Evolutionary conservation across 2,113 vertebrate species (phyloP).

Genomic region (Scolopax mira): DNA sequence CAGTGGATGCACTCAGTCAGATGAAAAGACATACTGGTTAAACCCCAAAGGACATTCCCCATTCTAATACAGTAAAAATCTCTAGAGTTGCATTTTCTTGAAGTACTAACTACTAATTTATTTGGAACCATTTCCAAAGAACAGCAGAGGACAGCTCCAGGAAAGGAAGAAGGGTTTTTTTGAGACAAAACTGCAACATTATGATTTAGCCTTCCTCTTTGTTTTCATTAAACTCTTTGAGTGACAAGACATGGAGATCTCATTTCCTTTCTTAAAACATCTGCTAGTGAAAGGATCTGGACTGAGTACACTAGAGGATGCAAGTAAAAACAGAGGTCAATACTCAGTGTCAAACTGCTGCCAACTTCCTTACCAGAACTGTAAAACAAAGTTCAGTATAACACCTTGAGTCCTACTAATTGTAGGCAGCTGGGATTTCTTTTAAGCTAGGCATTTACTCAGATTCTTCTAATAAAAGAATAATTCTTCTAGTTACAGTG

Average conservation of each 20-base stretch:
- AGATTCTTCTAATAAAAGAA: background rate
- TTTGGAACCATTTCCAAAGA: background rate
- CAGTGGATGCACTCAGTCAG: background rate
- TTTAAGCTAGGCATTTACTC: background rate
- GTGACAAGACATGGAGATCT: background rate
- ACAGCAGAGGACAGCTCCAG: background rate
- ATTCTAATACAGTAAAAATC: background rate
- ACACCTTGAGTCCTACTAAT: background rate
- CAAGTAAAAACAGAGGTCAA: background rate
- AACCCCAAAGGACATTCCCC: background rate
- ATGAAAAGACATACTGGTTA: background rate
- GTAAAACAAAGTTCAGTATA: background rate
- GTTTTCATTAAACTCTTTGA: background rate
- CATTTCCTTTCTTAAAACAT: background rate
- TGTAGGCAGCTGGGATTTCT: background rate
- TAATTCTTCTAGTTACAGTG: background rate
- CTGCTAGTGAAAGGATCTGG: background rate
- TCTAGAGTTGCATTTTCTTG: background rate
- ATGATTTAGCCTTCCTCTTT: too few relatives aligned
- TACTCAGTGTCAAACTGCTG: background rate
- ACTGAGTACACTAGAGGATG: background rate
- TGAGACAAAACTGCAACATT: background rate
- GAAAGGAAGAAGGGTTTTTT: accelerated
- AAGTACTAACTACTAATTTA: background rate
- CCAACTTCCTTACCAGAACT: background rate